Conservation (phyloP, 92 coral and sea anemone genomes). For the Zoanthus sansibaricus region DNA sequence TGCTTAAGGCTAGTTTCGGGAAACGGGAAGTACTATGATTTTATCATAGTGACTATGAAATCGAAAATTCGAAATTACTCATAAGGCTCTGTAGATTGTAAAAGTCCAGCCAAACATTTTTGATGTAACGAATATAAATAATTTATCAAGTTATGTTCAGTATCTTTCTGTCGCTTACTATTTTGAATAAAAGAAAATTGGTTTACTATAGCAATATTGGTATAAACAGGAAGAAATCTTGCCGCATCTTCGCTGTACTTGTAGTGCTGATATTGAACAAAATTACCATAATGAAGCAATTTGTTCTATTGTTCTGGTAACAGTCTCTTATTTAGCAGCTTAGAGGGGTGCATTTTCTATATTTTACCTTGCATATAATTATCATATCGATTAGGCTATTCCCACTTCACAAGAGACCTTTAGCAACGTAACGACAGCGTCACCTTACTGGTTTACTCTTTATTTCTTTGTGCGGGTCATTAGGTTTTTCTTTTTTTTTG, state of each 20-base stretch:
- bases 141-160: not conserved
- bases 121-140: not conserved
- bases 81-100: not conserved
- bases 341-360: too few relatives aligned
- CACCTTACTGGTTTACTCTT: too few relatives aligned
- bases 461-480: too few relatives aligned
- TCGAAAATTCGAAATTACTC: not conserved
- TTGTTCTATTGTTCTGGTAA: too few relatives aligned
- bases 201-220: not conserved
- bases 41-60: not conserved
- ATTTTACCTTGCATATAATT: too few relatives aligned
- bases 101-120: not conserved
- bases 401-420: too few relatives aligned
- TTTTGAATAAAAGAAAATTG: not conserved
- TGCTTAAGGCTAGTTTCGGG: not conserved
- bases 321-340: too few relatives aligned
- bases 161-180: not conserved
- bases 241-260: not conserved
- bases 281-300: too few relatives aligned
- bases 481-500: too few relatives aligned
- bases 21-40: not conserved
- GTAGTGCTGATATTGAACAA: too few relatives aligned
- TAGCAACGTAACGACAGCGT: too few relatives aligned
- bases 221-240: not conserved
- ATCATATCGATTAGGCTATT: too few relatives aligned